These are phyloP conservation scores for Chlorospingus semifuscus DNA, from an alignment of 2,797 vertebrate species.

Conservation along the genomic window DNA sequence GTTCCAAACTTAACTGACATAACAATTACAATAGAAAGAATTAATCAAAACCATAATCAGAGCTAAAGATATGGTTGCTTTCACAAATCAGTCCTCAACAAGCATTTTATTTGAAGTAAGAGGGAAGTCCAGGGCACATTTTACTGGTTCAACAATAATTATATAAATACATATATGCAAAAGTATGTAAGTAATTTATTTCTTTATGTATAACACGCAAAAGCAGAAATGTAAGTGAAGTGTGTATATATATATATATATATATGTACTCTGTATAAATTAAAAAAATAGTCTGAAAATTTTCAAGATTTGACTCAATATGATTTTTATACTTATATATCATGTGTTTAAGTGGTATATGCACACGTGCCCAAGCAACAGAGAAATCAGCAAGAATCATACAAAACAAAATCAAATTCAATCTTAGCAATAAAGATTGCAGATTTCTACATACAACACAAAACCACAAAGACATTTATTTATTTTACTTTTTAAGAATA, in stretches of 20 bases:
- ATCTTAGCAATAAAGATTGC: background rate
- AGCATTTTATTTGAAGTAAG: background rate
- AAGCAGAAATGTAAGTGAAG: background rate
- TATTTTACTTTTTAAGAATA: slow-evolving; percentile 52
- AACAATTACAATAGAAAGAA: slow-evolving; percentile 17
- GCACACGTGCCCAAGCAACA: background rate
- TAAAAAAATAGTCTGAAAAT: background rate
- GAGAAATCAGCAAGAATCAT: background rate
- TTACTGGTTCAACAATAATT: background rate
- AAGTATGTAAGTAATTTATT: background rate
- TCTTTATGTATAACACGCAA: background rate
- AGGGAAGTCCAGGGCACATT: background rate
- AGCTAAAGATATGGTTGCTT: slow-evolving; percentile 41
- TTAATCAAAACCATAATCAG: slow-evolving; percentile 47
- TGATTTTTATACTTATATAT: background rate
- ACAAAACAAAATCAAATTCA: background rate
- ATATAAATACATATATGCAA: background rate
- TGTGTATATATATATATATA: background rate
- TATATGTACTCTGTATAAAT: background rate
- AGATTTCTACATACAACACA: background rate
- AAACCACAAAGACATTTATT: background rate
- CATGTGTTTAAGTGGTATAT: background rate
- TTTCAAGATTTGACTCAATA: background rate
- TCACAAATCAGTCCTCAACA: background rate
- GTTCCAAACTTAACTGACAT: background rate